A percentile compares a stretch with the other conserved stretches of the same genome.
phyloP scores from a whole-genome alignment of 2,113 vertebrate species.

The Anthoscopus minutus region DNA sequence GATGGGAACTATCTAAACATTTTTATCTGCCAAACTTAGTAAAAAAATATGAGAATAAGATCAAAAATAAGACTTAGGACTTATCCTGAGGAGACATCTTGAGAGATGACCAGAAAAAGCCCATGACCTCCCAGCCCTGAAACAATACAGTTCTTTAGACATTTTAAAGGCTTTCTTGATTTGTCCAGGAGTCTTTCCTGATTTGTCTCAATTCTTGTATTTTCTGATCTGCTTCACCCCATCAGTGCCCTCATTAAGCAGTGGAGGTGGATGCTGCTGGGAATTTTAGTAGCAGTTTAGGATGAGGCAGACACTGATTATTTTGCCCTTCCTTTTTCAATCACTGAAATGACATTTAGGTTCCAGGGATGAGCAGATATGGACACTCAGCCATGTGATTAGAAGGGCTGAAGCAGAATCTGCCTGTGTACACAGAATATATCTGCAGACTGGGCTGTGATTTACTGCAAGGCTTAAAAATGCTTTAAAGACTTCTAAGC shows the following conservation, averaged over 20 bases:
- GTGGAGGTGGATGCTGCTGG: not conserved
- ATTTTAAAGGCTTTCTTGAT: not conserved
- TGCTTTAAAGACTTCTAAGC: constrained; percentile 59
- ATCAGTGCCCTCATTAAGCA: not conserved
- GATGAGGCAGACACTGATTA: not conserved
- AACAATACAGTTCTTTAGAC: not conserved
- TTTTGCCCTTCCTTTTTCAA: not conserved
- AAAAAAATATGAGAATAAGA: not conserved
- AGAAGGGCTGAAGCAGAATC: constrained; percentile 18
- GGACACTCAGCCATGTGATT: not conserved
- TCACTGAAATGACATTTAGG: not conserved
- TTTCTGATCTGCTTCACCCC: not conserved
- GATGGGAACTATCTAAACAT: not conserved
- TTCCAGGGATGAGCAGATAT: constrained; percentile 53
- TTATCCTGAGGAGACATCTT: not conserved
- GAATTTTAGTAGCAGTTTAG: not conserved
- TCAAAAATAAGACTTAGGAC: not conserved
- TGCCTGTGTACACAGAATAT: constrained; percentile 27
- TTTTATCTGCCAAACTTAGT: not conserved
- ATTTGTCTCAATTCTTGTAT: not conserved
- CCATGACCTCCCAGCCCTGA: not conserved
- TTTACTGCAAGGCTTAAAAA: constrained; percentile 46
- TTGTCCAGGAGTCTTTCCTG: not conserved
- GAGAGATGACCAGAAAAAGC: not conserved
- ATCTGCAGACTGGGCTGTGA: constrained; percentile 56